Conservation (phyloP, 2,113 vertebrate genomes). For the Enhydra lutris region DNA sequence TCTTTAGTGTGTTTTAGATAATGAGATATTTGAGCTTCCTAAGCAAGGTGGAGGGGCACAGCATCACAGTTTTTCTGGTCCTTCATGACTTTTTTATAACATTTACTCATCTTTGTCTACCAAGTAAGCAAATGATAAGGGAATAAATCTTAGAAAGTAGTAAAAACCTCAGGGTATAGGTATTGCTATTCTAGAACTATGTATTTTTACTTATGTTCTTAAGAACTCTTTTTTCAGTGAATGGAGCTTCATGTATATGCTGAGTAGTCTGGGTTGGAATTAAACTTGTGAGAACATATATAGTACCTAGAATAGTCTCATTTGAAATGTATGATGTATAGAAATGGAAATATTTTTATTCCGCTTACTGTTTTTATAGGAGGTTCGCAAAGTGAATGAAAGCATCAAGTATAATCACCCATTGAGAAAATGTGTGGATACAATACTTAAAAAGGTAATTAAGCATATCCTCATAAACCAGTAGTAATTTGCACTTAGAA, state of each 20-base stretch:
- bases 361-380: conserved; percentile 79
- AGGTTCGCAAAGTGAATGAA: conserved; percentile 88
- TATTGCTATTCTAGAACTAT: background rate
- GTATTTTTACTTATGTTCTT: conserved; percentile 35
- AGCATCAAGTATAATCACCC: conserved; percentile 90
- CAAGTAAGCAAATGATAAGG: background rate
- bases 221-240: conserved; percentile 16
- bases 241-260: background rate
- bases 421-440: conserved; percentile 92
- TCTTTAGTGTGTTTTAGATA: conserved; percentile 20
- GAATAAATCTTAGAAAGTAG: conserved; percentile 6
- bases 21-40: background rate
- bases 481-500: background rate
- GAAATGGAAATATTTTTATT: conserved; percentile 23
- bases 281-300: background rate
- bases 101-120: background rate
- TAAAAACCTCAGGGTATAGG: background rate
- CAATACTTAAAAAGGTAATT: conserved; percentile 94
- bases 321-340: conserved; percentile 32
- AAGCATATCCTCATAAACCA: background rate
- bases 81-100: background rate
- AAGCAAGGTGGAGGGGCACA: background rate
- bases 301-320: background rate
- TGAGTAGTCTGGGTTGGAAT: conserved; percentile 46
- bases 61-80: background rate